Evolutionary conservation across 2,888 invertebrate genomes (phyloP).

Genomic region (Cheilosia pagana): DNA sequence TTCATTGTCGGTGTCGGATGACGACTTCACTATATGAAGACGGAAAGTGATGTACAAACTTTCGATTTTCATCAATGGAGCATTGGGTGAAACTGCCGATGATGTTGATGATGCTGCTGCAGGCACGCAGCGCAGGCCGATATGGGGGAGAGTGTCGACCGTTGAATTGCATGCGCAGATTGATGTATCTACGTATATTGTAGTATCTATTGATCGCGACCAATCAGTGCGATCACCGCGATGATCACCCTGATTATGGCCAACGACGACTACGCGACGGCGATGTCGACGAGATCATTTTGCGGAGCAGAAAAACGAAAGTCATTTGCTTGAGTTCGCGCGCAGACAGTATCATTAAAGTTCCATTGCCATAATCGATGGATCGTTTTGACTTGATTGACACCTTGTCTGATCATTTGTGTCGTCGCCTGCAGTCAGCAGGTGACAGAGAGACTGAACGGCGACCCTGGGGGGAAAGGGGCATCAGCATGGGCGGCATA

Average conservation of each 20-base stretch:
- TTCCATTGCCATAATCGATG: conserved; percentile 74
- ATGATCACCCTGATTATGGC: conserved; percentile 66
- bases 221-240: conserved; percentile 42
- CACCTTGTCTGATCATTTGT: conserved; percentile 70
- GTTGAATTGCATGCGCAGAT: conserved; percentile 16
- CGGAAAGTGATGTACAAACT: conserved; percentile 73
- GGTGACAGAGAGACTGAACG: conserved; percentile 69
- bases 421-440: conserved; percentile 45
- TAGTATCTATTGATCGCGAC: conserved; percentile 55
- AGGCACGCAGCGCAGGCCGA: not conserved
- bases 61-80: conserved; percentile 75
- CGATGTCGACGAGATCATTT: conserved; percentile 40
- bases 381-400: conserved; percentile 74
- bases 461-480: conserved; percentile 33
- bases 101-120: conserved; percentile 6
- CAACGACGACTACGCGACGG: not conserved
- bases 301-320: conserved; percentile 69
- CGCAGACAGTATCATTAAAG: conserved; percentile 72
- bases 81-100: conserved; percentile 69
- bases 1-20: conserved; percentile 66
- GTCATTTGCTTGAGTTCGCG: conserved; percentile 72
- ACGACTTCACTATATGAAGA: conserved; percentile 50
- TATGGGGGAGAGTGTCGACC: conserved; percentile 14
- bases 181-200: conserved; percentile 40
- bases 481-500: conserved; percentile 60